Base-by-base conservation (phyloP, 1,140 invertebrate genomes). In the Drosophila bifasciata region DNA sequence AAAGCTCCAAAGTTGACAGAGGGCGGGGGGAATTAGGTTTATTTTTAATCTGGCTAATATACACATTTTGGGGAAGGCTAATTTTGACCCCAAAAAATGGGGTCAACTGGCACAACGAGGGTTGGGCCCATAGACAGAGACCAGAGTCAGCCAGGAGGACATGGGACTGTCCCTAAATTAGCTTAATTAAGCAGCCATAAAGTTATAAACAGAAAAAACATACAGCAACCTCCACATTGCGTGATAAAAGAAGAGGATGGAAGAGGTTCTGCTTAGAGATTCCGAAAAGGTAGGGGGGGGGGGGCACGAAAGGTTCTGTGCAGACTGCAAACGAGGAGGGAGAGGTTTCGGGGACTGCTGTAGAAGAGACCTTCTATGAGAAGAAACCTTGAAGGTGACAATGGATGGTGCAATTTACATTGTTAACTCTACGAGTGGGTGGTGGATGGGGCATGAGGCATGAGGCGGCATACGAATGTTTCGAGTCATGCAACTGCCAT, bases 31-130 rank as follows among this genome's bases (percentile, higher is more conserved):
- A 52, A 39, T 13, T 36, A 59, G 46, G 55, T 58, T 48, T 66
- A 56, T 61, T 76, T 83, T 62, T 67, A 84, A 78, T 67, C 44
- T 11, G 59, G 79, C 62, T 63, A 75, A 84, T 84, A 79, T 45
- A 76, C 19, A 69, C 55, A 63, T 71, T 71, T 58, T 52, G 60
- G 63, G 28, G 9, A 8, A 11, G 32, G 25, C 61, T 63, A 66
- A 83, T 71, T 72, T 52, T 28, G 51, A 55, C 28, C 53, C 56
- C 66, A 51, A 50, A 57, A 78, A 78, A 56, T 46, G 77, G 77
- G 71, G 70, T 74, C 68, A 61, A 43, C 51, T 67, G 70, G 41
- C 68, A 73, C 58, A 32, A 13, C 4, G 32, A 52, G 63, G 70
- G 69, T 36, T 66, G 55, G 69, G 55, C 49, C 43, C 32, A 13